Evolutionary conservation across 53 echinoderm and acorn worm genomes (phyloP), one percentile per base, ranked within the genome.

Genomic region (Luidia sarsii): DNA sequence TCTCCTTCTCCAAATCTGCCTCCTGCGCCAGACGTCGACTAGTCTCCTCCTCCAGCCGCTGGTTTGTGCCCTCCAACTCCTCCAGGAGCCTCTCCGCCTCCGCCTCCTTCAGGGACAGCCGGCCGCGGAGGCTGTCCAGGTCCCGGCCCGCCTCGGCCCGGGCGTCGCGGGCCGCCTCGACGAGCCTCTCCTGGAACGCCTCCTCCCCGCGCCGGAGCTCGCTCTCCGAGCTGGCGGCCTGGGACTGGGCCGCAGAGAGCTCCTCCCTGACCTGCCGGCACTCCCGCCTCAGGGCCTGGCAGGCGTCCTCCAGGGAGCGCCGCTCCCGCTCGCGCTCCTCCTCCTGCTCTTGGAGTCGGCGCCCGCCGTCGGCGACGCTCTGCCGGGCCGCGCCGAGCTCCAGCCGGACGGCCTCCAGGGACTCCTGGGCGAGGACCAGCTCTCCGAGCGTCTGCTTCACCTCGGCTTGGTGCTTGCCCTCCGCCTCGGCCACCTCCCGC

Each of bases 151-250:
- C 25, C 67, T 67, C 45, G 25, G 23, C 41, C 67, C 43, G 27
- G n/a, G 86, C 81, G n/a, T 63, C 50, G 65, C 70, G 64, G 36
- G 79, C 74, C 4, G 86, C 71, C 50, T 86, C 97, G 35, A 23
- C 55, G 16, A 86, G 38, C 39, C 71, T 80, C 59, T 75, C 57
- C 49, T 27, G 70, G 85, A 66, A 65, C 21, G 63, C 80, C 48
- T 75, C 55, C 52, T 86, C 80, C 37, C 45, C 33, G 7, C 38
- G 23, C 33, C 51, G 34, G 33, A 88, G 49, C 18, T 64, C 81
- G 11, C 54, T 52, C n/a, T 85, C 57, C 1, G 85, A 46, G 18
- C 72, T 48, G 19, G 39, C 51, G 9, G 45, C 61, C 80, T 91
- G 75, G 15, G 88, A 71, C 61, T 80, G 70, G 53, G 77, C 27